Percentiles rank a stretch among this genome's conserved stretches.
These are phyloP conservation scores for Poliocrania exsul DNA, from an alignment of 2,797 vertebrate genomes.

Conservation along the genomic window DNA sequence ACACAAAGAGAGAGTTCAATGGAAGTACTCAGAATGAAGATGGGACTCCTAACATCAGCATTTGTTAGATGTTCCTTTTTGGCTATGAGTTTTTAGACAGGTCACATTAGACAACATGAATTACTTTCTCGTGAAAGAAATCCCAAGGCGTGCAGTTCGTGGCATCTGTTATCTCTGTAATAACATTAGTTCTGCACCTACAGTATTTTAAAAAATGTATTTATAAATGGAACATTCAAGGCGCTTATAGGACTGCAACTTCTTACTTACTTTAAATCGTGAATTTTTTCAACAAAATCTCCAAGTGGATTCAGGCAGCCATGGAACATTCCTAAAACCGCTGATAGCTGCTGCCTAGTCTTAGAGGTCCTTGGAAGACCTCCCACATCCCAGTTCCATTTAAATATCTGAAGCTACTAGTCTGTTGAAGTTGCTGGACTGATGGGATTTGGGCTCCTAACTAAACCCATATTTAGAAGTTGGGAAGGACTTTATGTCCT, in stretches of 20 bases:
- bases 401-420: neutral
- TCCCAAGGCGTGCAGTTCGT: neutral
- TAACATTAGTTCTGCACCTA: neutral
- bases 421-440: neutral
- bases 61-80: neutral
- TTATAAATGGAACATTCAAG: neutral
- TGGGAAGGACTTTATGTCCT: neutral
- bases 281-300: neutral
- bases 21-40: neutral
- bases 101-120: neutral
- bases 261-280: neutral
- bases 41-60: neutral
- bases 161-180: neutral
- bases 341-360: neutral
- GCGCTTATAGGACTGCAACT: neutral
- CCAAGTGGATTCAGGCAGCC: neutral
- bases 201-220: neutral
- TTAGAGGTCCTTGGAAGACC: neutral
- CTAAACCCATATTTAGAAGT: neutral
- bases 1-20: neutral
- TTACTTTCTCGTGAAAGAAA: neutral
- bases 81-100: neutral
- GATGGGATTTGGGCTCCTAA: neutral
- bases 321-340: neutral
- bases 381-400: neutral